Percentiles rank a stretch among this genome's conserved stretches.
These are phyloP conservation scores for Melitaea athalia DNA, from an alignment of 2,888 invertebrate genomes.

Conservation along the genomic window DNA sequence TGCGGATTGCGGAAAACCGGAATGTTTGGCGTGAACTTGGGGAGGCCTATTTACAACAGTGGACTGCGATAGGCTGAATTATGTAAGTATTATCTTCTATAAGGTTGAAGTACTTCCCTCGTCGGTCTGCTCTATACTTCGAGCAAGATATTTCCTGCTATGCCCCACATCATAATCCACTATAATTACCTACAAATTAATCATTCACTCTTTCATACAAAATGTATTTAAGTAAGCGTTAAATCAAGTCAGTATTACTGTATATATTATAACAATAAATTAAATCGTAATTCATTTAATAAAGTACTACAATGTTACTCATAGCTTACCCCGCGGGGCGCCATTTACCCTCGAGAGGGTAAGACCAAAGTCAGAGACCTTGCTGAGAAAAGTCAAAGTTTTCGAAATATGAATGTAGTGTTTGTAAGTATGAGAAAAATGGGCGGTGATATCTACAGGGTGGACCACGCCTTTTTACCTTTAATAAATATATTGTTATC, in stretches of 20 bases:
- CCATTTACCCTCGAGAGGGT: slow-evolving; percentile 18
- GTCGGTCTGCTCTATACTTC: no score
- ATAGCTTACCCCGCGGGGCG: slow-evolving; percentile 59
- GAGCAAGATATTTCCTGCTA: no score
- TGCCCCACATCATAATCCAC: no score
- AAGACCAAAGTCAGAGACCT: slow-evolving; percentile 51
- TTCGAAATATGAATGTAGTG: slow-evolving; percentile 20
- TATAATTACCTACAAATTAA: not conserved
- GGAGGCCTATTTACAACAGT: no score
- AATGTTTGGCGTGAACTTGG: no score
- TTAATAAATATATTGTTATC: slow-evolving; percentile 25
- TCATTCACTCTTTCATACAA: not conserved
- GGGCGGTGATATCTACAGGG: slow-evolving; percentile 28
- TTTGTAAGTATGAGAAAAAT: slow-evolving; percentile 32
- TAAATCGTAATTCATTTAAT: slow-evolving; percentile 63
- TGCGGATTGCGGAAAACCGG: no score
- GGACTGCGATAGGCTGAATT: no score
- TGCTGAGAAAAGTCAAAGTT: slow-evolving; percentile 49
- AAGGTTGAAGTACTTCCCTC: no score
- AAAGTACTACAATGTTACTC: slow-evolving; percentile 58
- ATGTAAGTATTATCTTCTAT: no score
- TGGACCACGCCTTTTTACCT: slow-evolving; percentile 33
- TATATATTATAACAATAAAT: slow-evolving; percentile 59
- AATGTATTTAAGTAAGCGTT: slow-evolving; percentile 6
- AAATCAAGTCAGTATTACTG: not conserved